Base-by-base conservation (phyloP, 1,140 invertebrate species). In the Orussus abietinus region DNA sequence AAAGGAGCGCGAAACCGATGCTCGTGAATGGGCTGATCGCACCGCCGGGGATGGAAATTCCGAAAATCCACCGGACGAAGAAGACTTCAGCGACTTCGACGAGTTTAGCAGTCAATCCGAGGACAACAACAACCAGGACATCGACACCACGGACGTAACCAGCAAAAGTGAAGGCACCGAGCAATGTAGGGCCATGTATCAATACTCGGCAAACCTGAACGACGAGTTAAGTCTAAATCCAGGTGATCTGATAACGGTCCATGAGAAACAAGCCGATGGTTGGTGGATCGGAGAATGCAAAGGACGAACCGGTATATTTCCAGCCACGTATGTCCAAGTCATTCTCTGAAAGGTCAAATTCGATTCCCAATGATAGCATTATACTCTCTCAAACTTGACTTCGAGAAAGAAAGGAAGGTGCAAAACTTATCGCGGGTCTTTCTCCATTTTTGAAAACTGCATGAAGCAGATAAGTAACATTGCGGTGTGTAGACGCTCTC, bases 261-360 rank as follows among this genome's bases (percentile, higher is more conserved):
- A 89, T 65, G 85, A 89, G 54, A 93, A 94, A 60, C 88, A 93
- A 62, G 83, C 86, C n/a, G 90, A 93, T 61, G 91, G 90, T 4
- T 96, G 92, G 92, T 96, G 92, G 92, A 81, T 92, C 35, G 92
- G 92, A 6, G 89, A 93, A 52, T 77, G 92, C 30, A 81, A 86
- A 43, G 90, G 91, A 18, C 77, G 78, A 38, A 82, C 90, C 35
- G 92, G 92, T 17, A 92, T 93, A 48, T 95, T 96, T 58, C 92
- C 92, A 1, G 91, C 90, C 1, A 93, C 90, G 3, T 96, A 95
- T 58, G 92, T 95, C 2, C 86, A 93, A 77, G 52, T 70, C 22
- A 65, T 72, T 44, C 56, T 62, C 40, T 72, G 38, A 53, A 40
- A n/a, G n/a, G n/a, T n/a, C n/a, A n/a, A n/a, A n/a, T n/a, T n/a